phyloP scores from a whole-genome alignment of 2,888 invertebrate species.

The Drosophila sordidula region DNA sequence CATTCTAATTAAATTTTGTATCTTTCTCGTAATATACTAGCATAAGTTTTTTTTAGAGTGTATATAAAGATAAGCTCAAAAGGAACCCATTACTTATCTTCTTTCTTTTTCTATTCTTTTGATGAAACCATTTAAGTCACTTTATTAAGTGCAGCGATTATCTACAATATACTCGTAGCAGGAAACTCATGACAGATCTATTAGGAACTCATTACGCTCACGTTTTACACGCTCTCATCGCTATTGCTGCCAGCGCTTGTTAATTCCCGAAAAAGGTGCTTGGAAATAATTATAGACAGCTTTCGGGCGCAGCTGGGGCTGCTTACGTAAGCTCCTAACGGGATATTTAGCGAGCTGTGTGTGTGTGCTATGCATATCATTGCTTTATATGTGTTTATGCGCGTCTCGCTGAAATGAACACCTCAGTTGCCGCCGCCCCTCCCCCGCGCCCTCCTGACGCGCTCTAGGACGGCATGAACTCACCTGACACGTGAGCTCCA shows the following conservation, averaged over 20 bases:
- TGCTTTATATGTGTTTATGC: slow-evolving; percentile 70
- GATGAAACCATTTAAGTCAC: too few relatives aligned
- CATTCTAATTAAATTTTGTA: too few relatives aligned
- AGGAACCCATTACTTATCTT: too few relatives aligned
- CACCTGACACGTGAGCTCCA: slow-evolving; percentile 74
- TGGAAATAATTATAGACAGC: slow-evolving; percentile 58
- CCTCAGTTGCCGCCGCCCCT: slow-evolving; percentile 33
- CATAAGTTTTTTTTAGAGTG: too few relatives aligned
- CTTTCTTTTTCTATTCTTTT: too few relatives aligned
- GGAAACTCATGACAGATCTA: slow-evolving; percentile 41
- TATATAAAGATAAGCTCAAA: too few relatives aligned
- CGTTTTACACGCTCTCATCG: slow-evolving; percentile 11
- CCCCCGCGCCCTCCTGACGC: not conserved
- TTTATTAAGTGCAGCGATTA: too few relatives aligned
- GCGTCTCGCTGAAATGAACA: slow-evolving; percentile 73
- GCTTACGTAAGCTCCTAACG: slow-evolving; percentile 78
- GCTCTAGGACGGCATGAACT: slow-evolving; percentile 31
- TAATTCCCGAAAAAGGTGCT: slow-evolving; percentile 67
- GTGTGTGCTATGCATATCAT: slow-evolving; percentile 68
- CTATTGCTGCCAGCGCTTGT: slow-evolving; percentile 10
- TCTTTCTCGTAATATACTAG: too few relatives aligned
- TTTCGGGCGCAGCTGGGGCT: slow-evolving; percentile 48
- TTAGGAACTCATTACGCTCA: slow-evolving; percentile 42
- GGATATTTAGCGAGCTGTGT: slow-evolving; percentile 67
- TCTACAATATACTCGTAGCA: not conserved